Evolutionary conservation across 2,797 vertebrate species (phyloP).

Genomic region (Echeneis naucrates): DNA sequence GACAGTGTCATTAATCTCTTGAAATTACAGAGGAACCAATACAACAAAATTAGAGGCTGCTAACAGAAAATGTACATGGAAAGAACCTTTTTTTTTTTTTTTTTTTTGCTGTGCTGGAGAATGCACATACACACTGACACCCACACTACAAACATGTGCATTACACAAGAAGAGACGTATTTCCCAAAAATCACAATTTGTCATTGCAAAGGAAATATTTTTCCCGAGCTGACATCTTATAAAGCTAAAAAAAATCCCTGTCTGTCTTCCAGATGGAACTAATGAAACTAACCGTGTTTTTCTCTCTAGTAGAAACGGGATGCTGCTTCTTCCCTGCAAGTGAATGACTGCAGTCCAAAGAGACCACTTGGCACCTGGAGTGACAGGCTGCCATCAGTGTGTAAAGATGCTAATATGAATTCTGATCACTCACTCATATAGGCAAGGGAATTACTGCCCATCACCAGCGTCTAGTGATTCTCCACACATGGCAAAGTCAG

Average conservation of each 20-base stretch:
- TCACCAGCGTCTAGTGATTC: slow-evolving; percentile 68
- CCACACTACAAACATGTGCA: not conserved
- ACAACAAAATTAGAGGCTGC: slow-evolving; percentile 66
- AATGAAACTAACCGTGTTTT: slow-evolving; percentile 34
- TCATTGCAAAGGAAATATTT: not conserved
- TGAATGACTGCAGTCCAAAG: slow-evolving; percentile 70
- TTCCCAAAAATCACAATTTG: not conserved
- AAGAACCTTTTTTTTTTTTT: not conserved
- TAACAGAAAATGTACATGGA: slow-evolving; percentile 53
- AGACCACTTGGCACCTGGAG: slow-evolving; percentile 81
- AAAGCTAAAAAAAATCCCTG: slow-evolving; percentile 17
- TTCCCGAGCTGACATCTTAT: slow-evolving; percentile 19
- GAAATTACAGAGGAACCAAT: slow-evolving; percentile 79
- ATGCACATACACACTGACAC: slow-evolving; percentile 10
- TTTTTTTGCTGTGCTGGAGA: slow-evolving; percentile 18
- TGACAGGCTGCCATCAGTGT: slow-evolving; percentile 80
- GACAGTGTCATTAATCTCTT: slow-evolving; percentile 82
- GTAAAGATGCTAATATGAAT: slow-evolving; percentile 84
- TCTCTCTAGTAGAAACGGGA: slow-evolving; percentile 48
- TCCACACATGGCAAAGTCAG: slow-evolving; percentile 80
- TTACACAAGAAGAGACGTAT: slow-evolving; percentile 3
- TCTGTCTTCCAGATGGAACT: slow-evolving; percentile 46
- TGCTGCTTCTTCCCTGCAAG: slow-evolving; percentile 54
- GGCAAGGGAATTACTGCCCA: slow-evolving; percentile 78
- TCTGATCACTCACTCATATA: slow-evolving; percentile 81